phyloP scores from a whole-genome alignment of 2,797 vertebrate genomes.

The Thaleichthys pacificus region DNA sequence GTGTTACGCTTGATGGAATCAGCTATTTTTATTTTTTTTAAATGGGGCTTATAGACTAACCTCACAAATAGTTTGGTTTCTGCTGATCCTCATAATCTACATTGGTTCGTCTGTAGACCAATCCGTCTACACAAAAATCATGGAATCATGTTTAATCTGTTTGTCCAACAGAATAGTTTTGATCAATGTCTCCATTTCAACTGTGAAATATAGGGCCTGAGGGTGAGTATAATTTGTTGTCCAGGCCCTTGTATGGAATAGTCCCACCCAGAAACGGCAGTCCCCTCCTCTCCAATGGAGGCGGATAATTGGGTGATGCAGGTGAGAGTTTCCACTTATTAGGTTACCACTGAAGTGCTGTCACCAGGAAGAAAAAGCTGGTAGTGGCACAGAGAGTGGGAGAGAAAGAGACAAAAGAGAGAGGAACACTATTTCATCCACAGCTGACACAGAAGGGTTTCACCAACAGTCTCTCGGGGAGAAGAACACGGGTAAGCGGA shows the following conservation, averaged over 20 bases:
- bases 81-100: too few relatives aligned
- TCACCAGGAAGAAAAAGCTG: constrained; percentile 50
- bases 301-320: constrained; percentile 40
- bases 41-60: background rate
- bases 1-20: background rate
- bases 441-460: constrained; percentile 48
- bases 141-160: background rate
- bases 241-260: constrained; percentile 1
- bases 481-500: constrained; percentile 59
- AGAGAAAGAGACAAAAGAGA: constrained; percentile 18
- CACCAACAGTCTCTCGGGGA: constrained; percentile 1
- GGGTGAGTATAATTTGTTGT: background rate
- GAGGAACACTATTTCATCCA: constrained; percentile 57
- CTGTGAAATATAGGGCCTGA: background rate
- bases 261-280: constrained; percentile 43
- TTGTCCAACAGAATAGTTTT: background rate
- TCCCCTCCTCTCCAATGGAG: constrained; percentile 49
- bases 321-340: constrained; percentile 69
- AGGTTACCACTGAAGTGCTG: constrained; percentile 46
- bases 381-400: constrained; percentile 38
- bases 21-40: too few relatives aligned
- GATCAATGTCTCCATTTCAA: background rate
- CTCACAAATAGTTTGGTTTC: background rate
- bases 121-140: too few relatives aligned
- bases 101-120: too few relatives aligned